phyloP scores from a whole-genome alignment of 1,140 invertebrate species.

The Zaprionus ghesquierei region DNA sequence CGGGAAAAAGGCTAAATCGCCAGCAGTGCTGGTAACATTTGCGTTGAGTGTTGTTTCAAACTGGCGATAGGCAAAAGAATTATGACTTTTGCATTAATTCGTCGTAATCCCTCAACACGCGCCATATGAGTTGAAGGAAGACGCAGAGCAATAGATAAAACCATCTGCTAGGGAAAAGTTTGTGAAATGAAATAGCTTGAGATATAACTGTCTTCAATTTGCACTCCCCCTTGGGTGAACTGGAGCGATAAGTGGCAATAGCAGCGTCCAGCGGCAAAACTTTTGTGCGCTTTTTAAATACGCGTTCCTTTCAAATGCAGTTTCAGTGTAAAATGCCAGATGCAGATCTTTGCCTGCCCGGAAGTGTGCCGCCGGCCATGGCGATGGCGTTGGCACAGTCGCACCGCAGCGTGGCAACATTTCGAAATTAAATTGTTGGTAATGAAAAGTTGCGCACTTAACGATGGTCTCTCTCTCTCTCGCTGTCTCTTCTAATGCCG shows the following conservation, averaged over 20 bases:
- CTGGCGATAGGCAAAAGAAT: neutral
- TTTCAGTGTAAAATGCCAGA: slow-evolving; percentile 53
- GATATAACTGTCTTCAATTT: slow-evolving; percentile 13
- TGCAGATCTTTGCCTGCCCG: slow-evolving; percentile 13
- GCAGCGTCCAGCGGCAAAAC: slow-evolving; percentile 3
- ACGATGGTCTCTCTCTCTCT: slow-evolving; percentile 31
- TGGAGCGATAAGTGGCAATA: too few relatives aligned
- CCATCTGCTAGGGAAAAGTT: neutral
- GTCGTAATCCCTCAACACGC: neutral
- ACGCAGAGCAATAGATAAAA: neutral
- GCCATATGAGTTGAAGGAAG: neutral
- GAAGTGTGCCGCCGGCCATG: slow-evolving; percentile 42
- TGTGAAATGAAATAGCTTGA: neutral
- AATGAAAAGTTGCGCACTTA: slow-evolving; percentile 73
- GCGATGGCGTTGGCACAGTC: neutral
- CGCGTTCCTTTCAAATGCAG: slow-evolving; percentile 48
- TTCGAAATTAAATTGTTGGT: slow-evolving; percentile 55
- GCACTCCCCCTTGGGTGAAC: slow-evolving; percentile 1
- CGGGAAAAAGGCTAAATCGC: too few relatives aligned
- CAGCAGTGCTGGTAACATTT: too few relatives aligned
- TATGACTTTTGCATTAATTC: neutral
- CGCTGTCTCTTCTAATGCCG: slow-evolving; percentile 5
- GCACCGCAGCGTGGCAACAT: slow-evolving; percentile 18
- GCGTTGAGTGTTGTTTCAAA: neutral
- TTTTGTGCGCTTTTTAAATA: slow-evolving; percentile 5